Evolutionary conservation across 2,888 invertebrate genomes (phyloP), one percentile per base, ranked within the genome.

Genomic region (Chromoteleia sp.): DNA sequence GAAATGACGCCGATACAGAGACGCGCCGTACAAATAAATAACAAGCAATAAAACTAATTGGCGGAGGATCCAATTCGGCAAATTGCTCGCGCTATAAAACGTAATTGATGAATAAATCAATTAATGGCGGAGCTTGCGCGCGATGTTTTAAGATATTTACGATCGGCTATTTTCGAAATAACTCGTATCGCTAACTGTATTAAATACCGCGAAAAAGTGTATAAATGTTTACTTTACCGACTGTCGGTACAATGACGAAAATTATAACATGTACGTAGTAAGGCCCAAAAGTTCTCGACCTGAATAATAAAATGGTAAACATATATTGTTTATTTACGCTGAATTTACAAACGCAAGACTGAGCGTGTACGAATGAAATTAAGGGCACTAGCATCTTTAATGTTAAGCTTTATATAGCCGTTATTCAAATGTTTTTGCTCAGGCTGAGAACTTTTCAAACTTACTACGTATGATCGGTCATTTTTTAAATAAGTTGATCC

Each of bases 41-140:
- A 86, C 86, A 83, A 81, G 84, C 85, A 85, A 84, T 83, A 84
- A 93, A 92, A 87, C 88, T 92, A 85, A 92, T 93, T 84, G 92
- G 92, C 88, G 91, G 85, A 86, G 92, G 78, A 88, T 83, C 84
- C 87, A 86, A 86, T 86, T 86, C 85, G 86, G 80, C 83, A 85
- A 88, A 88, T 87, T 88, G 86, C 85, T 80, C 75, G 82, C 78
- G 84, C 82, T 61, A 71, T 83, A 79, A 65, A 74, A 75, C 77
- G 81, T 83, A 84, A 86, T 86, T 76, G 67, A 63, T 70, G 77
- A 70, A 70, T 77, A 70, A 70, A 77, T 77, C 70, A 76, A 76
- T 68, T 76, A 76, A 54, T 45, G 41, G n/a, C 10, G 63, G 36
- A 33, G 39, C 8, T n/a, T 50, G 43, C 17, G 19, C 21, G 39